These are phyloP conservation scores for Corythaixoides concolor DNA, from an alignment of 2,113 vertebrate genomes.

Conservation along the genomic window DNA sequence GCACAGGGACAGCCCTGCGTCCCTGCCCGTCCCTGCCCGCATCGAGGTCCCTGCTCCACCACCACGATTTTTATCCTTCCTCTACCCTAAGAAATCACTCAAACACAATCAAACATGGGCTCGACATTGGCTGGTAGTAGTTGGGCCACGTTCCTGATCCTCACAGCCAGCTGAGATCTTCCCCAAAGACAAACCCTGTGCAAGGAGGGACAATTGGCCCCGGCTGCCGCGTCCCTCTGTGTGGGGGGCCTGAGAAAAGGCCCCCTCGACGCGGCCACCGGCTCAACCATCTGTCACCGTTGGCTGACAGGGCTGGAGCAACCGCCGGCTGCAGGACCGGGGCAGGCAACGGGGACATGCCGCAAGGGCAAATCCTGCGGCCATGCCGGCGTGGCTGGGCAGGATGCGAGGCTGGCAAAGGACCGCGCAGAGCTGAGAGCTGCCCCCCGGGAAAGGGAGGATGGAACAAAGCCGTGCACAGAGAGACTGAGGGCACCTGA, in stretches of 20 bases:
- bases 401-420: background rate
- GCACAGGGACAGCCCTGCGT: background rate
- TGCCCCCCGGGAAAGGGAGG: background rate
- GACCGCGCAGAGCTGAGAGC: background rate
- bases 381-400: background rate
- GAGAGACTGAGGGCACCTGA: background rate
- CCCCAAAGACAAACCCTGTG: background rate
- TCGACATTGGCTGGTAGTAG: background rate
- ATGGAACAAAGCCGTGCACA: background rate
- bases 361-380: background rate
- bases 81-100: background rate
- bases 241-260: background rate
- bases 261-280: background rate
- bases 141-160: background rate
- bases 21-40: background rate
- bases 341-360: background rate
- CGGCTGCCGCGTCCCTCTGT: background rate
- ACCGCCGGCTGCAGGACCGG: conserved; percentile 2
- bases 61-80: background rate
- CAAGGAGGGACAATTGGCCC: background rate
- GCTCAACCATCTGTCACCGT: conserved; percentile 64
- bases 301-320: conserved; percentile 42
- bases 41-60: background rate
- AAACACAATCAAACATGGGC: background rate
- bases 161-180: background rate